A percentile compares a stretch with the other conserved stretches of the same genome.
Evolutionary conservation across 1,140 invertebrate genomes (phyloP).

Genomic region (Drosophila ambigua): DNA sequence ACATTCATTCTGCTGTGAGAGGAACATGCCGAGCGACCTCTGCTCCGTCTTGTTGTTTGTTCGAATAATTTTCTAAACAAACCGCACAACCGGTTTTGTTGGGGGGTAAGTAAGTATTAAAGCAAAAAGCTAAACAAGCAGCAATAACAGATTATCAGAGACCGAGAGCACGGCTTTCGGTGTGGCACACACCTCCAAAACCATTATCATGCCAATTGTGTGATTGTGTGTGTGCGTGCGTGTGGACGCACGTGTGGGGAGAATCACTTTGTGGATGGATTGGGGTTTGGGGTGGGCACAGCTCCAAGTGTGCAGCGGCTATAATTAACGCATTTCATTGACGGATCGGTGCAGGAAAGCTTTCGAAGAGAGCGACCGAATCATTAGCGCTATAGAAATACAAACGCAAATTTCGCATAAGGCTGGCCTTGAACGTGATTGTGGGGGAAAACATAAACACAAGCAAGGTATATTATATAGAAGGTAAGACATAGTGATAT

Average conservation of each 20-base stretch:
- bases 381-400: constrained; percentile 27
- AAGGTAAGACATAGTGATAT: too few relatives aligned
- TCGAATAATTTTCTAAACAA: constrained; percentile 10
- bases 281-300: constrained; percentile 28
- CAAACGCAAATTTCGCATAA: constrained; percentile 17
- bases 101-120: constrained; percentile 24
- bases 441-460: neutral
- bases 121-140: constrained; percentile 23
- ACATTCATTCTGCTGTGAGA: constrained; percentile 6
- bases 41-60: constrained; percentile 2
- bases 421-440: constrained; percentile 48
- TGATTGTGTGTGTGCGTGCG: constrained; percentile 18
- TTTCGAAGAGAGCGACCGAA: constrained; percentile 30
- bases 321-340: constrained; percentile 56
- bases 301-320: constrained; percentile 39
- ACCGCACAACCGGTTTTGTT: constrained; percentile 41
- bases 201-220: constrained; percentile 35
- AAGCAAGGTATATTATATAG: neutral
- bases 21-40: constrained; percentile 1
- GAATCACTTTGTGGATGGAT: neutral
- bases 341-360: constrained; percentile 24
- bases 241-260: constrained; percentile 22
- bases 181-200: constrained; percentile 60
- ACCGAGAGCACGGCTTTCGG: constrained; percentile 11
- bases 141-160: constrained; percentile 56